Base-by-base conservation (phyloP, 2,888 invertebrate species). In the Eutolmus rufibarbis region DNA sequence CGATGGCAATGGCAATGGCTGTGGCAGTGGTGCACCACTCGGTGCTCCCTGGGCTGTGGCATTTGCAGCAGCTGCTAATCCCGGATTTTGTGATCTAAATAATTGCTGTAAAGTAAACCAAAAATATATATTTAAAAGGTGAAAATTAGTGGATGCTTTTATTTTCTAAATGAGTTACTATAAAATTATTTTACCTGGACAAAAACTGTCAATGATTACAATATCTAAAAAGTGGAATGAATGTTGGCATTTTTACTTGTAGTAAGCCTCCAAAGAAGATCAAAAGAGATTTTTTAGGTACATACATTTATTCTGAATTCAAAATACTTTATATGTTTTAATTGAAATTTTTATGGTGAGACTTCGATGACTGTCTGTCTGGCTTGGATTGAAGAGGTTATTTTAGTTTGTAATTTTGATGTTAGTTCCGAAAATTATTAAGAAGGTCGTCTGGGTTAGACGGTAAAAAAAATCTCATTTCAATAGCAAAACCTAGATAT, bases 71-170 rank as follows among this genome's bases (percentile, higher is more conserved):
- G 96, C 93, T 93, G 95, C 94, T 91, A 95, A 94, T 91, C 96
- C 94, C 91, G 96, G 95, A 91, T 96, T 96, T 93, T 97, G 97
- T 92, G 97, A 97, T 92, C 97, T 96, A 93, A 97, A 97, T 91
- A 97, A 93, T 96, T 97, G 97, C 97, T 97, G 94, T 37, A 95
- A 95, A 92, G 88, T 89, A 89, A 90, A 88, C 28, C n/a, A 89
- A 88, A 89, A 1, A 51, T 7, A 8, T 2, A 12, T 40, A 19
- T 88, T 19, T 81, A 56, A 86, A 86, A 66, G 1, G 28, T 9
- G 1, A 23, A 66, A 12, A 66, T 66, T 66, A 2, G 2, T 66
- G 1, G 5, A 5, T 12, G 5, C 23, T 66, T 40, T 40, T 40
- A 8, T 40, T 40, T 12, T 56, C 12, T 4, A 19, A 66, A 66